Conservation (phyloP, 2,113 vertebrate genomes). For the Cichladusa arquata region DNA sequence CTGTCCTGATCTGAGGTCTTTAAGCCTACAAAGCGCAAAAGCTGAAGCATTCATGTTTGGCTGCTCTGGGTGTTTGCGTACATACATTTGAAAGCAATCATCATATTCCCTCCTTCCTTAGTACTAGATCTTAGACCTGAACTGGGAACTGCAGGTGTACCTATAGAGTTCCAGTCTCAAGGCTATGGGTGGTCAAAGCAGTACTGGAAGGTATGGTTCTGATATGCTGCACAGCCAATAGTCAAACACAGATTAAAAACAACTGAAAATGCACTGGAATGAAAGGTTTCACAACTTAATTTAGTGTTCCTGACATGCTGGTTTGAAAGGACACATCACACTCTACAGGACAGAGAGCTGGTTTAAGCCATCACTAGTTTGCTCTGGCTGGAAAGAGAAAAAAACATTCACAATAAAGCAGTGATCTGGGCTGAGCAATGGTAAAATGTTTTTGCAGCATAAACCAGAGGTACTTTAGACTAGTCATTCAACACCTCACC, state of each 20-base stretch:
- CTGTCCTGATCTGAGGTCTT: conserved; percentile 35
- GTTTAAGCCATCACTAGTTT: background rate
- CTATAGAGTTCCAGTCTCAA: background rate
- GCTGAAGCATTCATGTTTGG: background rate
- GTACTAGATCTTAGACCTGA: background rate
- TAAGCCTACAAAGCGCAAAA: background rate
- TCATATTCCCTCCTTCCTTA: background rate
- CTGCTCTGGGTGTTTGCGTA: background rate
- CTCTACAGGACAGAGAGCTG: background rate
- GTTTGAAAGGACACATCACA: background rate
- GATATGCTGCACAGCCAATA: background rate
- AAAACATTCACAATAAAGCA: background rate
- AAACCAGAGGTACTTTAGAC: background rate
- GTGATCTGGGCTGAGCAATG: background rate
- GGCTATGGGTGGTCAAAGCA: background rate
- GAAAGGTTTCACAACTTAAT: background rate
- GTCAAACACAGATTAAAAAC: background rate
- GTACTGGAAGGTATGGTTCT: background rate
- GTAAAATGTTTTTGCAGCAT: background rate
- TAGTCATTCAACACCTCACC: background rate
- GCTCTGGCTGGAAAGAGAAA: background rate
- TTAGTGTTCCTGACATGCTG: background rate
- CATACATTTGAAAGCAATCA: background rate
- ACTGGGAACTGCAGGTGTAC: background rate
- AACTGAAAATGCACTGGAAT: background rate